Conservation (phyloP, 2,113 vertebrate genomes). For the Perca fluviatilis region DNA sequence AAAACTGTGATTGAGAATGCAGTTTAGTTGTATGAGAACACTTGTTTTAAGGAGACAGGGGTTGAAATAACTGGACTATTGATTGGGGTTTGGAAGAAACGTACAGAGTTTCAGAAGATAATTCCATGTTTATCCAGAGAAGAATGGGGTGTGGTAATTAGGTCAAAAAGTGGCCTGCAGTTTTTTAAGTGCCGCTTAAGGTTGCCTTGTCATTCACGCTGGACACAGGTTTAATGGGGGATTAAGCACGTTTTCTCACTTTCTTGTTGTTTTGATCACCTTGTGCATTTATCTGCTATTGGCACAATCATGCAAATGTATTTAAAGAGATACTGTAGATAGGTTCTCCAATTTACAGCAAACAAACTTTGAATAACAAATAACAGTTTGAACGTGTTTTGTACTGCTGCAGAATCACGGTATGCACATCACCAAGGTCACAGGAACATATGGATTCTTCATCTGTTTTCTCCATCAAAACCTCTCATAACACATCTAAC, state of each 20-base stretch:
- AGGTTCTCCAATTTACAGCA: not conserved
- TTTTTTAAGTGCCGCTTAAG: not conserved
- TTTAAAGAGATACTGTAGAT: not conserved
- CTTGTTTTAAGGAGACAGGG: too few relatives aligned
- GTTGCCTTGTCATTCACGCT: not conserved
- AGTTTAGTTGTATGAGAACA: too few relatives aligned
- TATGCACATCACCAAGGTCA: conserved; percentile 10
- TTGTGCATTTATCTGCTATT: not conserved
- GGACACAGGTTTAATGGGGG: not conserved
- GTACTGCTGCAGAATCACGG: not conserved
- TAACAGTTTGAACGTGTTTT: conserved; percentile 1
- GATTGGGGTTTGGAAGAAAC: not conserved
- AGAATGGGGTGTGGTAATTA: not conserved
- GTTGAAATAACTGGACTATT: not conserved
- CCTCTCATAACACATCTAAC: not conserved
- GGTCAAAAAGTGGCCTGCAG: not conserved
- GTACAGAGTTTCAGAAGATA: not conserved
- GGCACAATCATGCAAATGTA: not conserved
- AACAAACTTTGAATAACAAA: too few relatives aligned
- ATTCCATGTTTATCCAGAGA: not conserved
- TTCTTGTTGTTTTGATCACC: not conserved
- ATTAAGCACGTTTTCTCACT: not conserved
- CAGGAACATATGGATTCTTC: conserved; percentile 40
- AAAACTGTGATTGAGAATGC: too few relatives aligned
- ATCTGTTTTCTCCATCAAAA: conserved; percentile 27